A percentile compares a stretch with the other conserved stretches of the same genome.
Conservation (phyloP, 2,888 invertebrate species). For the Archips crataeganus region DNA sequence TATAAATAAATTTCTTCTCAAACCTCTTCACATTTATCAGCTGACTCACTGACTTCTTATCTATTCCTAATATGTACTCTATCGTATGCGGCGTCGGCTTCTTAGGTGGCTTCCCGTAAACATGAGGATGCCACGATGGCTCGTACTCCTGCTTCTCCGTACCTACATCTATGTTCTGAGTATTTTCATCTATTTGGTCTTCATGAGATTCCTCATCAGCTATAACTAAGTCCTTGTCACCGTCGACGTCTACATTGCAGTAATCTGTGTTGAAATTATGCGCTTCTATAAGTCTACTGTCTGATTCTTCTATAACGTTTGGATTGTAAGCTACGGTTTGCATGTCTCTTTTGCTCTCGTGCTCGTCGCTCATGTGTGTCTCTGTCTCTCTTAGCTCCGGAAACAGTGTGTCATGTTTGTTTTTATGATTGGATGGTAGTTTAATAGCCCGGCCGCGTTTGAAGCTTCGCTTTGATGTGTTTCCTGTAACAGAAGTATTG, state of each 20-base stretch:
- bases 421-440: slow-evolving; percentile 78
- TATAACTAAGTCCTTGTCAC: slow-evolving; percentile 44
- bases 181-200: slow-evolving; percentile 45
- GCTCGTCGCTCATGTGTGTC: slow-evolving; percentile 73
- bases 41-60: slow-evolving; percentile 61
- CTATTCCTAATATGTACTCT: slow-evolving; percentile 92
- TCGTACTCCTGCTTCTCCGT: slow-evolving; percentile 58
- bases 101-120: slow-evolving; percentile 93
- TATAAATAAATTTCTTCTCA: slow-evolving; percentile 57
- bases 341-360: slow-evolving; percentile 63
- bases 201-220: slow-evolving; percentile 31
- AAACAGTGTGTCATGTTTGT: slow-evolving; percentile 79
- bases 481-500: slow-evolving; percentile 74
- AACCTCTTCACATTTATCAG: slow-evolving; percentile 73
- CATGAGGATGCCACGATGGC: slow-evolving; percentile 94
- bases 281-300: slow-evolving; percentile 57
- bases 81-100: slow-evolving; percentile 95
- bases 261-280: slow-evolving; percentile 48
- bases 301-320: slow-evolving; percentile 62
- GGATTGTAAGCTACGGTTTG: slow-evolving; percentile 71
- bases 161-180: slow-evolving; percentile 48
- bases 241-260: slow-evolving; percentile 48
- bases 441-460: slow-evolving; percentile 71
- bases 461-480: slow-evolving; percentile 62
- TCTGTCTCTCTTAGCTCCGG: slow-evolving; percentile 62